Evolutionary conservation across 2,113 vertebrate species (phyloP).

Genomic region (Platysteira castanea): DNA sequence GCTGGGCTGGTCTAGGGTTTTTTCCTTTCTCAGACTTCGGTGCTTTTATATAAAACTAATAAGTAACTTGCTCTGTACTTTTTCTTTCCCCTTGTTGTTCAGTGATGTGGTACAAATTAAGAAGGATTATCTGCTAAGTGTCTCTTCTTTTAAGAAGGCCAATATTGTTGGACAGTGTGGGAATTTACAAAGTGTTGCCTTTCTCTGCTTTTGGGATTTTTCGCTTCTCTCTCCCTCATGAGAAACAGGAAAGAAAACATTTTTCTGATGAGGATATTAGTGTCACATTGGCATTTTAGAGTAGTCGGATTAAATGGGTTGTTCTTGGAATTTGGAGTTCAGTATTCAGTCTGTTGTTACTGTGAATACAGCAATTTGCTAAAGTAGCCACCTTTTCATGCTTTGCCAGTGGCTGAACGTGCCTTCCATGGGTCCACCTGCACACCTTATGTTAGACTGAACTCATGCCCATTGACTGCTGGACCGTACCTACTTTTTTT

Average conservation of each 20-base stretch:
- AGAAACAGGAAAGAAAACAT: neutral
- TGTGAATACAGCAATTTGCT: constrained; percentile 18
- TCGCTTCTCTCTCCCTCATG: neutral
- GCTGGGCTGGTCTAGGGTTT: neutral
- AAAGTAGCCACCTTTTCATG: neutral
- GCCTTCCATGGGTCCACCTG: neutral
- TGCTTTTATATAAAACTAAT: neutral
- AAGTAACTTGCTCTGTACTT: neutral
- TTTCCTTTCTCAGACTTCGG: neutral
- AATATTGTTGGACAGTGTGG: neutral
- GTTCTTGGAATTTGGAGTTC: neutral
- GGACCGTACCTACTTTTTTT: neutral
- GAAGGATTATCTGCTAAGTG: neutral
- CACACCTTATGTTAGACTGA: neutral
- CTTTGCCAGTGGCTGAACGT: neutral
- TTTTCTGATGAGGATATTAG: neutral
- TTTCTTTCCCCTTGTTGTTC: neutral
- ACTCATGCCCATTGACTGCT: neutral
- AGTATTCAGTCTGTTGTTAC: neutral
- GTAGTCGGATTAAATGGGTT: neutral
- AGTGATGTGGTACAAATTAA: constrained; percentile 9
- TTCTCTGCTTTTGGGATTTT: neutral
- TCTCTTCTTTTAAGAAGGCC: neutral
- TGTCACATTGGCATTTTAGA: neutral
- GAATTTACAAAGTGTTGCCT: neutral